These are phyloP conservation scores for Archegozetes longisetosus DNA, from an alignment of 1,140 invertebrate genomes.

Conservation along the genomic window DNA sequence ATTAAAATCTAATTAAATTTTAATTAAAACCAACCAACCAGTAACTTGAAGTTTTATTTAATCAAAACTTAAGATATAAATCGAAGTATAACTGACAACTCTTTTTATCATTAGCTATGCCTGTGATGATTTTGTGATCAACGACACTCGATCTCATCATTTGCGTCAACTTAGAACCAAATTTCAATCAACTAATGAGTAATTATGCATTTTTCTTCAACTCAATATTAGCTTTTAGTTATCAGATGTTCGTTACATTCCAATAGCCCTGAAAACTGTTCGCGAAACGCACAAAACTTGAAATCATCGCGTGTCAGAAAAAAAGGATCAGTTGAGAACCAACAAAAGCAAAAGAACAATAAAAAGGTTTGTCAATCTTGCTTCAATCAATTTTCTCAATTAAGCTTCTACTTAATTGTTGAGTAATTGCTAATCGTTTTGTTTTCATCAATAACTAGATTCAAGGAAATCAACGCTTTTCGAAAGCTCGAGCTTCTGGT, in stretches of 20 bases:
- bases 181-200: conserved; percentile 23
- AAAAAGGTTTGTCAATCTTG: no score
- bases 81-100: background rate
- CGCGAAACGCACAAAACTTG: background rate
- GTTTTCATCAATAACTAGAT: background rate
- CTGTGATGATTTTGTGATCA: conserved; percentile 62
- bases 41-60: no score
- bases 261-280: background rate
- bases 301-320: background rate
- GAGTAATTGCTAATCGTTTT: background rate
- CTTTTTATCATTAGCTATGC: conserved; percentile 43
- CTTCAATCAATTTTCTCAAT: no score
- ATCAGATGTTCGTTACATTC: background rate
- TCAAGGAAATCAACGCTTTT: background rate
- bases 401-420: background rate
- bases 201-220: conserved; percentile 19
- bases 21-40: no score
- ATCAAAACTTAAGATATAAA: no score
- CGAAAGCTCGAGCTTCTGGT: conserved; percentile 42
- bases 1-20: no score
- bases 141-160: conserved; percentile 45
- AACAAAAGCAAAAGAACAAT: background rate
- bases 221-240: background rate
- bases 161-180: conserved; percentile 40
- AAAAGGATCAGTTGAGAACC: background rate